Evolutionary conservation across 2,113 vertebrate species (phyloP).

Genomic region (Atrichornis clamosus): DNA sequence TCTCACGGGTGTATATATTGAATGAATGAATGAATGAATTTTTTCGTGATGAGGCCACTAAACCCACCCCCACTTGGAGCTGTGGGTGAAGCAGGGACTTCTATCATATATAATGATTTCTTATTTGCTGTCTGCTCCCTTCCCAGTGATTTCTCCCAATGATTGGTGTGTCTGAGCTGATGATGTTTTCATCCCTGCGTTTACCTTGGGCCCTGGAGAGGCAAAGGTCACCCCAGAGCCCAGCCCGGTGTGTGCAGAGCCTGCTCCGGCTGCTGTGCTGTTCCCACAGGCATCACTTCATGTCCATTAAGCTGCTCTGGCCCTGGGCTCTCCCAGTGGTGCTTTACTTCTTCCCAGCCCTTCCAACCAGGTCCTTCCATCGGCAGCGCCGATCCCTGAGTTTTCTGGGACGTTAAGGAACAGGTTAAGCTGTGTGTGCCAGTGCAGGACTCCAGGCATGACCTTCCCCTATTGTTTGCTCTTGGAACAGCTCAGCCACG

Average conservation of each 20-base stretch:
- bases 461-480: not conserved
- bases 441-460: not conserved
- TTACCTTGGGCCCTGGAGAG: not conserved
- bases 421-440: not conserved
- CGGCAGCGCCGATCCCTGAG: accelerated
- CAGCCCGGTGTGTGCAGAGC: not conserved
- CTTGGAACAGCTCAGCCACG: not conserved
- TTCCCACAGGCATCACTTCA: not conserved
- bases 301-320: not conserved
- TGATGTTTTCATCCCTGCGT: not conserved
- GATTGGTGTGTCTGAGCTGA: not conserved
- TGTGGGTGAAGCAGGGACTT: not conserved
- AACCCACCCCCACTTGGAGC: not conserved
- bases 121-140: not conserved
- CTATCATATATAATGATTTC: not conserved
- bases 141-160: not conserved
- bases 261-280: not conserved
- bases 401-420: not conserved
- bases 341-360: not conserved
- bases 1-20: not conserved
- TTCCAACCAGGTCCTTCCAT: accelerated
- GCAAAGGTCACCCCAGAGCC: not conserved
- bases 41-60: not conserved
- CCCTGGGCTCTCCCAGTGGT: not conserved
- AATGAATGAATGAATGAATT: not conserved